Evolutionary conservation across 2,113 vertebrate species (phyloP).

Genomic region (Rhabdomys dilectus): DNA sequence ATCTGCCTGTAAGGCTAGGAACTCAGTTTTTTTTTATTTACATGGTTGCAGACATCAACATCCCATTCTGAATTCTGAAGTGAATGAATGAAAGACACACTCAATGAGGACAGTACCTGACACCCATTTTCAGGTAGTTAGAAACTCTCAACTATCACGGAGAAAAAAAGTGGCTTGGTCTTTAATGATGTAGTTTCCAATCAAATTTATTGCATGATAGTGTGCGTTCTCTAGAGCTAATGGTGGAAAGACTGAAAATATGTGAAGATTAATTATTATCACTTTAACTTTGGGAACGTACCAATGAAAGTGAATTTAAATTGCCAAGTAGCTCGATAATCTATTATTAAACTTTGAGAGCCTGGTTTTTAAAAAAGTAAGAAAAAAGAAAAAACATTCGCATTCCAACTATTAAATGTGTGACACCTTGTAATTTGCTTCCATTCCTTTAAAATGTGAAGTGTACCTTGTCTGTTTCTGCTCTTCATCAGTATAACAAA

Average conservation of each 20-base stretch:
- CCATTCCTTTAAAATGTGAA: background rate
- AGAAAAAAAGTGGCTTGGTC: background rate
- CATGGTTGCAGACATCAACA: background rate
- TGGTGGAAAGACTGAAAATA: background rate
- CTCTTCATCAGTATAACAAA: background rate
- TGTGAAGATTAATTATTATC: constrained; percentile 1
- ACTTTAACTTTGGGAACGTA: background rate
- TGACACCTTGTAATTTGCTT: background rate
- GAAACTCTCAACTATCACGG: background rate
- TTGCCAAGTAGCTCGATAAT: background rate
- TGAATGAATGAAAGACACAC: background rate
- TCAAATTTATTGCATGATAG: background rate
- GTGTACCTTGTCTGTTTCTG: background rate
- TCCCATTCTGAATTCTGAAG: background rate
- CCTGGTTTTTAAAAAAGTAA: constrained; percentile 9
- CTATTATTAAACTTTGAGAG: background rate
- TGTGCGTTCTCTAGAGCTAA: background rate
- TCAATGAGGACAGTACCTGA: background rate
- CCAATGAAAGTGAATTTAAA: background rate
- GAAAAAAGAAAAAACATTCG: background rate
- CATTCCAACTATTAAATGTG: background rate
- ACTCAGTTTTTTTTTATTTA: background rate
- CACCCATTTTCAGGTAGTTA: background rate
- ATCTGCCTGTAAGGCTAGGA: background rate
- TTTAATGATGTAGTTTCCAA: background rate